These are phyloP conservation scores for Ophioninae sp. DNA, from an alignment of 2,888 invertebrate genomes.

Conservation along the genomic window DNA sequence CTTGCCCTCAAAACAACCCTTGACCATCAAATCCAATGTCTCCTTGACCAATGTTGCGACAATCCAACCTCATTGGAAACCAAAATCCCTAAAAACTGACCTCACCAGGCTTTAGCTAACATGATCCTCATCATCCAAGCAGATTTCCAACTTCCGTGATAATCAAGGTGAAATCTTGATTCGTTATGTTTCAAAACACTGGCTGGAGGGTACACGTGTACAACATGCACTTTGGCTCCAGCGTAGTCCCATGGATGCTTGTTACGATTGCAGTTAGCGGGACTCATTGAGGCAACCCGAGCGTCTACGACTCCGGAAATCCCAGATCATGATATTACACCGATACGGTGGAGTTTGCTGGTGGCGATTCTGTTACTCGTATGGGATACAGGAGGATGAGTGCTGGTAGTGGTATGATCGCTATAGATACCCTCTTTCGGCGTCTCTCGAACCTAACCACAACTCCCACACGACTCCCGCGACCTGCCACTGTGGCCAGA, in stretches of 20 bases:
- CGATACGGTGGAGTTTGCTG: constrained; percentile 17
- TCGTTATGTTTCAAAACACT: constrained; percentile 7
- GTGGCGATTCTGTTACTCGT: constrained; percentile 42
- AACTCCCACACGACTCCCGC: constrained; percentile 38
- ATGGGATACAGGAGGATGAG: constrained; percentile 1
- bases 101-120: background rate
- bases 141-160: background rate
- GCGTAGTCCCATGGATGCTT: constrained; percentile 18
- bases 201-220: constrained; percentile 19
- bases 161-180: constrained; percentile 19
- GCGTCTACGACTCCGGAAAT: constrained; percentile 15
- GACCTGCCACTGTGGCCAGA: constrained; percentile 34
- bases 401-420: constrained; percentile 22
- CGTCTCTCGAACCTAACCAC: constrained; percentile 38
- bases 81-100: background rate
- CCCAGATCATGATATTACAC: constrained; percentile 48
- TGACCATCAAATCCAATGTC: too few relatives aligned
- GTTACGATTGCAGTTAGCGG: constrained; percentile 45
- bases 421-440: constrained; percentile 37
- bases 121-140: background rate
- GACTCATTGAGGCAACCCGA: background rate
- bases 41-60: too few relatives aligned
- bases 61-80: too few relatives aligned
- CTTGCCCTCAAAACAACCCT: background rate
- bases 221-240: constrained; percentile 20